phyloP scores from a whole-genome alignment of 2,888 invertebrate genomes.

The Tethea ocularis region DNA sequence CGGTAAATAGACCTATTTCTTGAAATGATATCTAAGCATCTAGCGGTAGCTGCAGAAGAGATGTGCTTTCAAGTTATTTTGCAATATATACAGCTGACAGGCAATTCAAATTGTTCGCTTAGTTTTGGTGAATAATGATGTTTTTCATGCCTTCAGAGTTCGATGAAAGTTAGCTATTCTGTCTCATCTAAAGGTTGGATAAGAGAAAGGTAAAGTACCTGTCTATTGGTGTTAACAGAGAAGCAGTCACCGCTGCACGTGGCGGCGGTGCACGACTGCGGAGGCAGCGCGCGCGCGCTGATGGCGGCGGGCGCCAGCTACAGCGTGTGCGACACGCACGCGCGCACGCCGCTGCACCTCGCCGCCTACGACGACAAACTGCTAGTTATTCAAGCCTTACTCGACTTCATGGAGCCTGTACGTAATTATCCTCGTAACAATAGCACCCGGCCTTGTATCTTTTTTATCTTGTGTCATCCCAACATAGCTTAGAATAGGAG shows the following conservation, averaged over 20 bases:
- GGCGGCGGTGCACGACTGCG: slow-evolving; percentile 48
- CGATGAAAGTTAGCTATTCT: no score
- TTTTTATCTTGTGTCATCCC: no score
- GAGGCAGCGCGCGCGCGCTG: slow-evolving; percentile 37
- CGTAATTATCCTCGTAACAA: no score
- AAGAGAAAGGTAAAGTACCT: background rate
- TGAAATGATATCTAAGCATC: background rate
- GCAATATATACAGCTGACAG: no score
- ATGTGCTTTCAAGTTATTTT: no score
- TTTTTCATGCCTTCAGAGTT: no score
- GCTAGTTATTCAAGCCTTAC: background rate
- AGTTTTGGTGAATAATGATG: no score
- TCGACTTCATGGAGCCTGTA: slow-evolving; percentile 3
- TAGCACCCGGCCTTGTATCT: no score
- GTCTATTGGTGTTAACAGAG: slow-evolving; percentile 39
- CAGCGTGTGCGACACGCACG: slow-evolving; percentile 47
- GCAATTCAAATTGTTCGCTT: no score
- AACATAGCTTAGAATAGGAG: no score
- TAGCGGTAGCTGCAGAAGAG: no score
- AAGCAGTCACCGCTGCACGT: slow-evolving; percentile 65
- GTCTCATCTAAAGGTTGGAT: no score
- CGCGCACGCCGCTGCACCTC: slow-evolving; percentile 67
- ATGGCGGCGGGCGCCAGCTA: slow-evolving; percentile 46
- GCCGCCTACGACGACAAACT: slow-evolving; percentile 60
- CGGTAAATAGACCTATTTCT: slow-evolving; percentile 41